phyloP scores from a whole-genome alignment of 2,888 invertebrate genomes.

The Azorinus chamasolen region DNA sequence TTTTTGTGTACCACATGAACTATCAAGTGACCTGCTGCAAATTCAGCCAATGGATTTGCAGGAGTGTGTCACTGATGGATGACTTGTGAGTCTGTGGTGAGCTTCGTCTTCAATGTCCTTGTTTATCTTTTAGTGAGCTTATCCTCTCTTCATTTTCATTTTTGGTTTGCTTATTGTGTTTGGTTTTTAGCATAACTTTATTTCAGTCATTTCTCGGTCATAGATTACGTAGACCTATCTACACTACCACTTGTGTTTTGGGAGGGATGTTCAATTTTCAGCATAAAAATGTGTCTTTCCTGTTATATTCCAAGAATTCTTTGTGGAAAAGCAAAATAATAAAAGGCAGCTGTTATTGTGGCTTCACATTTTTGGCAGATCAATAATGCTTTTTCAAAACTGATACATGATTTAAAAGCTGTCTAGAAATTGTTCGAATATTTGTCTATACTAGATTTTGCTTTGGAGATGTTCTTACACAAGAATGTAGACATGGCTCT shows the following conservation, averaged over 20 bases:
- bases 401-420: too few relatives aligned
- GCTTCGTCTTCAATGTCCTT: constrained; percentile 34
- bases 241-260: constrained; percentile 51
- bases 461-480: too few relatives aligned
- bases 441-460: too few relatives aligned
- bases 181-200: constrained; percentile 23
- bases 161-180: constrained; percentile 10
- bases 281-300: too few relatives aligned
- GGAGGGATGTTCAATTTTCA: constrained; percentile 7
- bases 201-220: constrained; percentile 35
- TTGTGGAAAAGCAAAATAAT: too few relatives aligned
- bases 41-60: not conserved
- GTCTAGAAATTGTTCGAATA: too few relatives aligned
- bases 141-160: constrained; percentile 20
- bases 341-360: too few relatives aligned
- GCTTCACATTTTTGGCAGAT: too few relatives aligned
- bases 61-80: constrained; percentile 9
- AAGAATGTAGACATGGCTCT: too few relatives aligned
- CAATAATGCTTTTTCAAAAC: too few relatives aligned
- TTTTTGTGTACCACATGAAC: constrained; percentile 54
- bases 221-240: constrained; percentile 31
- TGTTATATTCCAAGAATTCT: too few relatives aligned
- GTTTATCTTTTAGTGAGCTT: constrained; percentile 37
- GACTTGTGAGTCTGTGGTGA: constrained; percentile 21
- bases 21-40: constrained; percentile 38